Evolutionary conservation across 2,113 vertebrate genomes (phyloP), one percentile per base, ranked within the genome.

Genomic region (Calyptomena viridis): DNA sequence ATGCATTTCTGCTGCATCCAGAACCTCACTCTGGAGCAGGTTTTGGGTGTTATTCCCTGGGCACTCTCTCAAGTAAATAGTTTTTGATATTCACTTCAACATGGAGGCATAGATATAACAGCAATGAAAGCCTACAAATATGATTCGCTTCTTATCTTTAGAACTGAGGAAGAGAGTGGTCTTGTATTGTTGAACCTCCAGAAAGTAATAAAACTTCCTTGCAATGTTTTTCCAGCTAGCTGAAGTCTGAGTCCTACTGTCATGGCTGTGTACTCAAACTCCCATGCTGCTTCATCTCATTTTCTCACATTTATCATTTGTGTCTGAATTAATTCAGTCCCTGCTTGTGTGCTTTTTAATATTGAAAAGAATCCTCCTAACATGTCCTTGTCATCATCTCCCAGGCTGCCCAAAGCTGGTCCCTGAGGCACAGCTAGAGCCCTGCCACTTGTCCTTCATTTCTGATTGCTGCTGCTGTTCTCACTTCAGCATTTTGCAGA

Each of bases 371-470:
- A 15, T 62, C 35, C 55, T 79, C 14, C n/a, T 52, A 35, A 14
- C 0, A 0, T 63, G 49, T 47, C 15, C 27, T 83, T 6, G 5
- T 27, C 20, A 16, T 37, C 39, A 4, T 31, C 52, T 91, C 67
- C 35, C 11, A 3, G 37, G n/a, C 23, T 78, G 8, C 76, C 23
- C 1, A 1, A 60, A 47, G 58, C 56, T 4, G 4, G 39, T 49
- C 67, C 50, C 87, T 62, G 76, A 60, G 28, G 44, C 90, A 68
- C 60, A 80, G 49, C 44, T 30, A 46, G 66, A 52, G 39, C 20
- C 56, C 63, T 80, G 58, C 83, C 40, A 84, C 60, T 96, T 87
- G 60, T 76, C 92, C 82, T 95, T 95, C 88, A 21, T 77, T 93
- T 87, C 94, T 97, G 63, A 52, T 95, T 37, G 53, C 69, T 67